A percentile compares a stretch with the other conserved stretches of the same genome.
Evolutionary conservation across 2,113 vertebrate species (phyloP).

Genomic region (Dipodomys spectabilis): DNA sequence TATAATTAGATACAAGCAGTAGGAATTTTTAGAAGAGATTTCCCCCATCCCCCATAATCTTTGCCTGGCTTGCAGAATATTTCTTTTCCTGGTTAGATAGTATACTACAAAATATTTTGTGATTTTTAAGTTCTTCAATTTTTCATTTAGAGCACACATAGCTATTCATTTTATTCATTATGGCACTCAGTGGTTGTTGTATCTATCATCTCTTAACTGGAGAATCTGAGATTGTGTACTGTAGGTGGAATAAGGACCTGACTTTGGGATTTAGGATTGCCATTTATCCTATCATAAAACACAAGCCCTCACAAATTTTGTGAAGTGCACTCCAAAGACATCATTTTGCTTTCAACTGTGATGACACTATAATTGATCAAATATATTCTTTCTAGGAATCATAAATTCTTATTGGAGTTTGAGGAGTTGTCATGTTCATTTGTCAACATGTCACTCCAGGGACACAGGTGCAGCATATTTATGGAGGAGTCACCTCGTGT

Average conservation of each 20-base stretch:
- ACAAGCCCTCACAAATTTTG: neutral
- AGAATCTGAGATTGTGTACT: neutral
- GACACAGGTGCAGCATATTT: slow-evolving; percentile 79
- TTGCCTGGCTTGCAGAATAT: slow-evolving; percentile 17
- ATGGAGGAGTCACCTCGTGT: slow-evolving; percentile 23
- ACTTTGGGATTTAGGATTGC: neutral
- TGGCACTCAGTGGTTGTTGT: neutral
- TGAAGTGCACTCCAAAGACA: slow-evolving; percentile 64
- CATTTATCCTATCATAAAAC: neutral
- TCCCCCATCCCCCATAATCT: neutral
- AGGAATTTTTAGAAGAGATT: neutral
- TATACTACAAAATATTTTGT: slow-evolving; percentile 17
- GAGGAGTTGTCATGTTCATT: slow-evolving; percentile 80
- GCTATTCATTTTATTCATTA: slow-evolving; percentile 10
- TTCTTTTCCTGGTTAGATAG: slow-evolving; percentile 12
- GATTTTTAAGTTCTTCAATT: neutral
- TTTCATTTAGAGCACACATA: neutral
- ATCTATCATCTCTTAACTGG: neutral
- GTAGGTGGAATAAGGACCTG: neutral
- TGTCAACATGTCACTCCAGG: slow-evolving; percentile 79
- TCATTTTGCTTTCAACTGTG: slow-evolving; percentile 67
- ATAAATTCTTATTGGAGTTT: slow-evolving; percentile 84
- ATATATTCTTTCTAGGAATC: slow-evolving; percentile 75
- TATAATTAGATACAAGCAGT: neutral
- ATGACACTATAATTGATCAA: slow-evolving; percentile 82